Percentiles rank a stretch among this genome's conserved stretches.
Evolutionary conservation across 2,113 vertebrate species (phyloP).

Genomic region (Chloropsis hardwickii): DNA sequence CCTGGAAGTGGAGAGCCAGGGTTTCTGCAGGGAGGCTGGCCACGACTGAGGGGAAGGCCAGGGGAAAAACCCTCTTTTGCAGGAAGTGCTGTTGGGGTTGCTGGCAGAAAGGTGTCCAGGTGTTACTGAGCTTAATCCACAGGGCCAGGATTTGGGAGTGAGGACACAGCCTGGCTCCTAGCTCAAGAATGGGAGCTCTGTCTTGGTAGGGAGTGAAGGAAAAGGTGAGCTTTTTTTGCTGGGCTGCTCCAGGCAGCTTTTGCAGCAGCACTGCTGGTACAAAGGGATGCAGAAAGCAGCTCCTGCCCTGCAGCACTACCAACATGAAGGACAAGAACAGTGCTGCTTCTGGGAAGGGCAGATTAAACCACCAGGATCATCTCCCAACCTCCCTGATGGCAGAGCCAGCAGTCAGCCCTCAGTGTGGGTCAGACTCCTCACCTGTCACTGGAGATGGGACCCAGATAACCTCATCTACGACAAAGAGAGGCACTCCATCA

Average conservation of each 20-base stretch:
- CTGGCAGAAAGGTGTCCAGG: not conserved
- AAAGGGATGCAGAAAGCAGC: not conserved
- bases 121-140: not conserved
- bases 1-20: not conserved
- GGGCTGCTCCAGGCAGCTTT: not conserved
- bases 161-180: not conserved
- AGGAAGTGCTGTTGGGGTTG: not conserved
- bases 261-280: rapidly evolving
- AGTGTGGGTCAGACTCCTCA: not conserved
- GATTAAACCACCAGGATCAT: not conserved
- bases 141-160: not conserved
- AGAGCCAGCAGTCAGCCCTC: not conserved
- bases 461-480: not conserved
- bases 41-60: rapidly evolving
- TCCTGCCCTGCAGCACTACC: not conserved
- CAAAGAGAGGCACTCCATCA: not conserved
- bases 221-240: not conserved
- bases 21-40: not conserved
- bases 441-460: not conserved
- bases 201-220: rapidly evolving
- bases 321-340: not conserved
- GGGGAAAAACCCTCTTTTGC: not conserved
- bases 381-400: not conserved
- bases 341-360: rapidly evolving
- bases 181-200: not conserved